A percentile compares a stretch with the other conserved stretches of the same genome.
Conservation (phyloP, 1,140 invertebrate species). For the Ladona fulva region DNA sequence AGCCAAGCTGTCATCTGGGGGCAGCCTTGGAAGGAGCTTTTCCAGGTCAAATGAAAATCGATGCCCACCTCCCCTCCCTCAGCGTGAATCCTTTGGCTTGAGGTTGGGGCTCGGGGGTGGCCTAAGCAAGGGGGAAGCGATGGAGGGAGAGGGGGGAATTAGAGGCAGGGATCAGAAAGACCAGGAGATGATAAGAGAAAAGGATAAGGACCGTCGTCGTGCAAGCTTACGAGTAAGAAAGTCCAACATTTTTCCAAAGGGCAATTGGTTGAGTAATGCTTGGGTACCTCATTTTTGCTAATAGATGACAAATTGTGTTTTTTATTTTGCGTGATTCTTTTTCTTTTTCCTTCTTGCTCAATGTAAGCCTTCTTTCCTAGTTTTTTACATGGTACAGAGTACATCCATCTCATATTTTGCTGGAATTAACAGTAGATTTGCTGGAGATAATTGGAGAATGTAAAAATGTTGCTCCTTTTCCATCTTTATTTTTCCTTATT, state of each 20-base stretch:
- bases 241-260: constrained; percentile 1
- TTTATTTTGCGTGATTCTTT: neutral
- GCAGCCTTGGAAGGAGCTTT: constrained; percentile 40
- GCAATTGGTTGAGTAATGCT: neutral
- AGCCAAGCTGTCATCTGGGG: constrained; percentile 42
- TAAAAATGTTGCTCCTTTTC: neutral
- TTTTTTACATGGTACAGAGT: neutral
- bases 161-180: constrained; percentile 3
- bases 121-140: neutral
- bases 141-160: neutral
- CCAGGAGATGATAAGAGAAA: constrained; percentile 24
- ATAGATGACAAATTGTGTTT: neutral
- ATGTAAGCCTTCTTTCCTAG: neutral
- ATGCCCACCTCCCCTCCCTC: neutral
- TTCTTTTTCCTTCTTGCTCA: too few species aligned
- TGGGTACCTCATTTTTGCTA: neutral
- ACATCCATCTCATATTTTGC: neutral
- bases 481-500: neutral
- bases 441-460: neutral
- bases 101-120: constrained; percentile 20
- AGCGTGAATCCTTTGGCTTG: neutral
- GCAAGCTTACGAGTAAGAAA: constrained; percentile 41
- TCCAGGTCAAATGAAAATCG: constrained; percentile 33
- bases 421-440: neutral
- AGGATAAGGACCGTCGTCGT: constrained; percentile 34